phyloP scores from a whole-genome alignment of 1,140 invertebrate species.

The Bombyx mori region ASM3026992v2 NC_085124.1:3110501-3111000 shows the following conservation, averaged over 20 bases:
- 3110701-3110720: conserved; percentile 34
- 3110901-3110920: neutral
- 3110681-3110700: conserved; percentile 26
- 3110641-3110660: conserved; percentile 3
- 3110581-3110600: conserved; percentile 37
- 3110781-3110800: neutral
- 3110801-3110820: conserved; percentile 1
- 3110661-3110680: conserved; percentile 21
- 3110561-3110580: conserved; percentile 14
- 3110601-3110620: conserved; percentile 43
- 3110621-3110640: conserved; percentile 20
- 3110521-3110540: conserved; percentile 7
- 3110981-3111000: conserved; percentile 1
- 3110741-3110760: neutral
- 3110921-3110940: neutral
- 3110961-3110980: neutral
- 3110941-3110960: neutral
- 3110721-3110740: conserved; percentile 24
- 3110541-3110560: conserved; percentile 25
- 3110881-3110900: neutral
- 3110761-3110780: neutral
- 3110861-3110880: neutral
- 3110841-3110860: neutral
- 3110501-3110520: conserved; percentile 8
- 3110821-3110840: neutral